Evolutionary conservation across 2,888 invertebrate genomes (phyloP).

Genomic region (Stegophylla sp.): DNA sequence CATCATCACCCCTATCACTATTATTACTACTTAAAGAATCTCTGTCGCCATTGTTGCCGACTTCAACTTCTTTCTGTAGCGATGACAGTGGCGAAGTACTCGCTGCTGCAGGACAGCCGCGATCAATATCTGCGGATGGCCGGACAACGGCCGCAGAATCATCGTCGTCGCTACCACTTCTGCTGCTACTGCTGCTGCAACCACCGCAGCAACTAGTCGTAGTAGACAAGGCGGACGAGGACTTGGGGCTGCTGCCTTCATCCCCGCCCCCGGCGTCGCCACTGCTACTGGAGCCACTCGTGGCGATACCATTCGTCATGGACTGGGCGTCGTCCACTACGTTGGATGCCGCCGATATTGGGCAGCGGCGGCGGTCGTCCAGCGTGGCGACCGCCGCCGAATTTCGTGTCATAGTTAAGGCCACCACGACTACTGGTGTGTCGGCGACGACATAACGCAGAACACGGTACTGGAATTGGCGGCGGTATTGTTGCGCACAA

Average conservation of each 20-base stretch:
- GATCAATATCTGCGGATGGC: not conserved
- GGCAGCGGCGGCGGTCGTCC: constrained; percentile 39
- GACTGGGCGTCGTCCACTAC: not conserved
- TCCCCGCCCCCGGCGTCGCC: not conserved
- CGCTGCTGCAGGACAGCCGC: not conserved
- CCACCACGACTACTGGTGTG: constrained; percentile 20
- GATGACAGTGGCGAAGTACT: not conserved
- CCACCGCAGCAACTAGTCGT: not conserved
- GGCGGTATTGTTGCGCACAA: not conserved
- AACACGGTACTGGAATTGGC: not conserved
- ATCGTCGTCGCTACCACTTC: constrained; percentile 32
- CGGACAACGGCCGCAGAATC: not conserved
- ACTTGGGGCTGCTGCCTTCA: constrained; percentile 13
- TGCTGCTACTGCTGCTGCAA: constrained; percentile 1
- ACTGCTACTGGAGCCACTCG: not conserved
- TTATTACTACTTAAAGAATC: constrained; percentile 2
- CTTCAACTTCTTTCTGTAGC: not conserved
- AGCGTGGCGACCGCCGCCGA: constrained; percentile 28
- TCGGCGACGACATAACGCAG: not conserved
- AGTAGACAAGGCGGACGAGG: constrained; percentile 10
- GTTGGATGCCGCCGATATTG: constrained; percentile 13
- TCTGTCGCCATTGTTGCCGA: not conserved
- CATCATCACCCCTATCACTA: too few species aligned
- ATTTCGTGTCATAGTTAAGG: constrained; percentile 26
- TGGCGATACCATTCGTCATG: constrained; percentile 7